Base-by-base conservation (phyloP, 1,140 invertebrate species). In the Drosophila elegans region DNA sequence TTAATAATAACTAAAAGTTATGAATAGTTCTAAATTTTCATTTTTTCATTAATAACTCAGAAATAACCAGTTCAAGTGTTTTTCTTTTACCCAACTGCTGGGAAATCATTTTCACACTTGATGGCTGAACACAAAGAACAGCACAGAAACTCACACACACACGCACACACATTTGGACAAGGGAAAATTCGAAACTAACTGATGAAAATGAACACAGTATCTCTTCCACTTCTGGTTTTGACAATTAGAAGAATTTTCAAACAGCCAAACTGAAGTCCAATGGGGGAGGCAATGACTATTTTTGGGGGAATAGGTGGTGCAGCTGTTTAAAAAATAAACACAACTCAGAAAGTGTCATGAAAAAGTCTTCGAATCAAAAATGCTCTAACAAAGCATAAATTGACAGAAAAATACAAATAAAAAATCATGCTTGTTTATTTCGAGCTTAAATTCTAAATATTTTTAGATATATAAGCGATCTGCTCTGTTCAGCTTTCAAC, bases 231-330 rank as follows among this genome's bases (percentile, higher is more conserved):
- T 68, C 21, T 64, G 63, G 73, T 48, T 78, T 77, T 85, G 81
- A 77, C 81, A 85, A 85, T 85, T 85, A 85, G 60, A 85, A 66
- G 61, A 71, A 85, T 76, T 77, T 32, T 16, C 42, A 39, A 46
- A 45, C 42, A 68, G 54, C 51, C 39, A 68, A 68, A 54, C 61
- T 51, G 29, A 79, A 74, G 42, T 51, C 38, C 38, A 45, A 34
- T 25, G 54, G 38, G 25, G 21, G 21, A 12, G 49, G n/a, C n/a
- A n/a, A n/a, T n/a, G n/a, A n/a, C n/a, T n/a, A n/a, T n/a, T n/a
- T n/a, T n/a, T n/a, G n/a, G n/a, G n/a, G n/a, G n/a, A n/a, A n/a
- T n/a, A n/a, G n/a, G n/a, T n/a, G n/a, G n/a, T n/a, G n/a, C n/a
- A n/a, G n/a, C n/a, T n/a, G n/a, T n/a, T n/a, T 32, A 16, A 32